phyloP scores from a whole-genome alignment of 2,113 vertebrate species.

The Lota lota region DNA sequence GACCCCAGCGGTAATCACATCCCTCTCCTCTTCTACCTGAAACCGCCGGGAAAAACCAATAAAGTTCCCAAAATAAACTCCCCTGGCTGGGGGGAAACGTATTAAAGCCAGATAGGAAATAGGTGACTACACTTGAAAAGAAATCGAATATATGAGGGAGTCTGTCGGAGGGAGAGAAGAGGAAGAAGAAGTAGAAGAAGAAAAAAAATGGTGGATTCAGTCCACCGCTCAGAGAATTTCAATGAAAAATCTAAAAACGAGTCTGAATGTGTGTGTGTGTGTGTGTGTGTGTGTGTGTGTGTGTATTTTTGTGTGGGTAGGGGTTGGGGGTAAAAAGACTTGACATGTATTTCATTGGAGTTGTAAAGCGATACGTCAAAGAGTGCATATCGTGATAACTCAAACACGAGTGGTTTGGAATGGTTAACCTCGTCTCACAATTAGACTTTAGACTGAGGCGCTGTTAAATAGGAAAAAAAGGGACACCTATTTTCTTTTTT shows the following conservation, averaged over 20 bases:
- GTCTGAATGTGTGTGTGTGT: too few relatives aligned
- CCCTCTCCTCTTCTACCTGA: conserved; percentile 58
- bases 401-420: too few relatives aligned
- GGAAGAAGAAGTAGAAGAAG: conserved; percentile 3
- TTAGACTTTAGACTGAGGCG: too few relatives aligned
- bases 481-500: too few relatives aligned
- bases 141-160: conserved; percentile 37
- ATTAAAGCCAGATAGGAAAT: conserved; percentile 53
- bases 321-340: conserved; percentile 5
- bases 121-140: conserved; percentile 53
- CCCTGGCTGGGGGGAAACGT: conserved; percentile 56
- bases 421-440: too few relatives aligned
- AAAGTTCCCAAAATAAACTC: conserved; percentile 68
- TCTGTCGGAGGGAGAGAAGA: neutral
- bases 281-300: too few relatives aligned
- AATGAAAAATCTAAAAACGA: conserved; percentile 38
- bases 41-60: conserved; percentile 43
- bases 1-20: conserved; percentile 63
- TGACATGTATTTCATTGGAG: conserved; percentile 33
- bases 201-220: neutral
- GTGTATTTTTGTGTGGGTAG: too few relatives aligned
- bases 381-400: conserved; percentile 23
- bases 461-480: too few relatives aligned
- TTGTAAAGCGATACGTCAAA: conserved; percentile 44
- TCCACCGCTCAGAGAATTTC: conserved; percentile 18